Percentiles rank a stretch among this genome's conserved stretches.
Evolutionary conservation across 2,113 vertebrate species (phyloP).

Genomic region (Isichthys henryi): DNA sequence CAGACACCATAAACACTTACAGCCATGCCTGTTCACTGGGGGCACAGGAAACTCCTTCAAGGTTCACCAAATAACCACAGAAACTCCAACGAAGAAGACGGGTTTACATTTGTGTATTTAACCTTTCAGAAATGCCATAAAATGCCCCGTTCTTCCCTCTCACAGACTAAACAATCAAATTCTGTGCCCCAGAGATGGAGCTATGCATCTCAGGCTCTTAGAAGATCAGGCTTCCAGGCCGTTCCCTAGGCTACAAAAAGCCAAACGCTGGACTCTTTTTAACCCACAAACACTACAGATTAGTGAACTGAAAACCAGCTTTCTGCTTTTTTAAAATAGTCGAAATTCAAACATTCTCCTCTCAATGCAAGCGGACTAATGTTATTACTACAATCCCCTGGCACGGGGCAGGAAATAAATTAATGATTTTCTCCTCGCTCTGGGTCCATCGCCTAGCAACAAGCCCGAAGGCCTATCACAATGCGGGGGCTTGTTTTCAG

Average conservation of each 20-base stretch:
- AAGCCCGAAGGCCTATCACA: slow-evolving; percentile 65
- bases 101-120: slow-evolving; percentile 49
- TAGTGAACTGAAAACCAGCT: slow-evolving; percentile 30
- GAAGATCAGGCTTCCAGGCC: slow-evolving; percentile 52
- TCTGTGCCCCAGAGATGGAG: slow-evolving; percentile 39
- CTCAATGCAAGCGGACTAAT: slow-evolving; percentile 55
- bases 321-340: slow-evolving; percentile 53
- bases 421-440: slow-evolving; percentile 34
- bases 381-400: slow-evolving; percentile 61
- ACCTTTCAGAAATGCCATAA: slow-evolving; percentile 40
- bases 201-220: slow-evolving; percentile 62
- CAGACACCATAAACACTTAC: not conserved
- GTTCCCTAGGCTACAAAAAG: slow-evolving; percentile 60
- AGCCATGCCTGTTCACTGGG: not conserved
- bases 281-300: slow-evolving; percentile 45
- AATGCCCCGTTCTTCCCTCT: not conserved
- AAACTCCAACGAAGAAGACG: not conserved
- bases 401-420: slow-evolving; percentile 46
- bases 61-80: not conserved
- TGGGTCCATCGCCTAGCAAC: slow-evolving; percentile 71
- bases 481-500: slow-evolving; percentile 77
- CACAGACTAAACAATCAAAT: slow-evolving; percentile 46
- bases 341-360: slow-evolving; percentile 53
- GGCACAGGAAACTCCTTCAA: not conserved
- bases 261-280: too few species aligned